Evolutionary conservation across 92 coral and sea anemone species (phyloP).

Genomic region (Diadumene lineata): DNA sequence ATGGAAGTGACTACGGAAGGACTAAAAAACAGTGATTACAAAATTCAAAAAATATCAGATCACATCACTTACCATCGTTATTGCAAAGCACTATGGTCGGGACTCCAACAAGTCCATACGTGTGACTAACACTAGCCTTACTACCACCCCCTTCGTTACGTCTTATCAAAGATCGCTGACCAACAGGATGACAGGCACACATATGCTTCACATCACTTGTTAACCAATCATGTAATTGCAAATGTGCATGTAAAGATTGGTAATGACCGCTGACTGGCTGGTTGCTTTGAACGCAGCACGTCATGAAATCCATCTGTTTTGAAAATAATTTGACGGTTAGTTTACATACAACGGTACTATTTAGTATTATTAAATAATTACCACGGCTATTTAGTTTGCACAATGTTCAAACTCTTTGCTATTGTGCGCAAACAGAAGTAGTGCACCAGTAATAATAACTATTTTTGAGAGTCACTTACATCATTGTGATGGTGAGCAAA

Average conservation of each 20-base stretch:
- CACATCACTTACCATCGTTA: slow-evolving; percentile 56
- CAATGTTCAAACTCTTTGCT: too few relatives aligned
- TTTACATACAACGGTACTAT: too few relatives aligned
- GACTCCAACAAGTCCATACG: slow-evolving; percentile 84
- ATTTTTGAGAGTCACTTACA: slow-evolving; percentile 33
- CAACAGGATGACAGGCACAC: slow-evolving; percentile 82
- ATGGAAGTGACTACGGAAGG: too few relatives aligned
- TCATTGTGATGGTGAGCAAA: slow-evolving; percentile 62
- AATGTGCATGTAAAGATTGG: slow-evolving; percentile 50
- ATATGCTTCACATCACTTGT: slow-evolving; percentile 56
- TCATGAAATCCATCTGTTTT: slow-evolving; percentile 59
- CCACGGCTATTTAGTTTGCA: too few relatives aligned
- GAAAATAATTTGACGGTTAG: not conserved
- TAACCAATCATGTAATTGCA: slow-evolving; percentile 59
- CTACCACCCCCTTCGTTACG: slow-evolving; percentile 50
- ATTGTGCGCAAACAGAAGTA: too few relatives aligned
- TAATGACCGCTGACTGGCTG: slow-evolving; percentile 67
- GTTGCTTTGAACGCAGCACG: slow-evolving; percentile 88
- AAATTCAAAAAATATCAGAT: not conserved
- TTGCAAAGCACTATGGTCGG: slow-evolving; percentile 81
- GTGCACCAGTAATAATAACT: too few relatives aligned
- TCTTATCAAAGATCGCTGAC: slow-evolving; percentile 47
- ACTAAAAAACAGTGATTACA: not conserved
- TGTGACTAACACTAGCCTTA: slow-evolving; percentile 59
- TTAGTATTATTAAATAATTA: too few relatives aligned